Evolutionary conservation across 1,140 invertebrate species (phyloP).

Genomic region (Phenacoccus solenopsis): DNA sequence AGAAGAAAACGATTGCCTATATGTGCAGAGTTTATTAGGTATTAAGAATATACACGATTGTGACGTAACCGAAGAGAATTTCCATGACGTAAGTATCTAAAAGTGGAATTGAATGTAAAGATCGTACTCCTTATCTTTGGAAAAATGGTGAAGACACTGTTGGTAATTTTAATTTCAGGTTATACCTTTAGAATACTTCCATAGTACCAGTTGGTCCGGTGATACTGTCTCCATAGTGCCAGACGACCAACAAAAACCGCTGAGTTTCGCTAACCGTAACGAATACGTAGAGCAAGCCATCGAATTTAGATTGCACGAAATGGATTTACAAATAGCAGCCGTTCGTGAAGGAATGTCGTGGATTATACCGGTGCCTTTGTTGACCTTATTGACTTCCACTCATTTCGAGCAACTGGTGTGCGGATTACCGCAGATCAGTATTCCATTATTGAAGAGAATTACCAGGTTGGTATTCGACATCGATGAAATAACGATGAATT

Average conservation of each 20-base stretch:
- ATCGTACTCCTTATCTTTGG: too few relatives aligned
- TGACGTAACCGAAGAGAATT: constrained; percentile 46
- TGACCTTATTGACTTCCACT: constrained; percentile 45
- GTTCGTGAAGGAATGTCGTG: constrained; percentile 52
- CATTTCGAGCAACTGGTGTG: constrained; percentile 52
- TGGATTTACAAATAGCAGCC: constrained; percentile 46
- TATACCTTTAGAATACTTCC: constrained; percentile 51
- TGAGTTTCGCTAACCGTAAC: constrained; percentile 46
- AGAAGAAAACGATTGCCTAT: constrained; percentile 50
- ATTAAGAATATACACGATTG: constrained; percentile 45
- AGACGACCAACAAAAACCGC: constrained; percentile 43
- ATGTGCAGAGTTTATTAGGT: constrained; percentile 45
- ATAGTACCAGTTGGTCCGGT: constrained; percentile 48
- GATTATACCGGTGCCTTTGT: constrained; percentile 49
- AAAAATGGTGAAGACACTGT: too few relatives aligned
- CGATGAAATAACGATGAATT: too few relatives aligned
- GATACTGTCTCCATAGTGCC: constrained; percentile 45
- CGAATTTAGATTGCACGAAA: constrained; percentile 48
- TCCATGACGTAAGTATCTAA: constrained; percentile 40
- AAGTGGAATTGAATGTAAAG: too few relatives aligned
- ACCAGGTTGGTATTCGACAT: constrained; percentile 38
- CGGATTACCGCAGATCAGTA: constrained; percentile 49
- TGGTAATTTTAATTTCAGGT: too few relatives aligned
- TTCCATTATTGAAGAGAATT: constrained; percentile 46
- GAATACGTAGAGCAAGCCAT: constrained; percentile 50